A percentile compares a stretch with the other conserved stretches of the same genome.
Evolutionary conservation across 2,113 vertebrate genomes (phyloP).

Genomic region (Ramphastos sulfuratus): DNA sequence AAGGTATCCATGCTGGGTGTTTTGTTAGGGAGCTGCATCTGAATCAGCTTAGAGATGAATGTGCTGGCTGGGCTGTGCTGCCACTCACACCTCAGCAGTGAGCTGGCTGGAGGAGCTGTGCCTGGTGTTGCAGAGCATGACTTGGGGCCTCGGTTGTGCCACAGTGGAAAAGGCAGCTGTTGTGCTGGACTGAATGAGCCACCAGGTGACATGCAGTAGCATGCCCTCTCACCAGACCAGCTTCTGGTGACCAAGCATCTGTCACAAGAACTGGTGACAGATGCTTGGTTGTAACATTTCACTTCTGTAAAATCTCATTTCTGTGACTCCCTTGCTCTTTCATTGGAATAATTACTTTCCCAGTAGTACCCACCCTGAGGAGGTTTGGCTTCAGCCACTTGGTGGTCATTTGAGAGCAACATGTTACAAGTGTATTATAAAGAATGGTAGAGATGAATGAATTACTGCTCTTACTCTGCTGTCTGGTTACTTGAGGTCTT

Average conservation of each 20-base stretch:
- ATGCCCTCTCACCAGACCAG: neutral
- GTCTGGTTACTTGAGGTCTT: neutral
- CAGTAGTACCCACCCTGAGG: neutral
- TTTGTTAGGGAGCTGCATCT: neutral
- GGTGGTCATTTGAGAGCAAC: neutral
- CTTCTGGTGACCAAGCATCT: neutral
- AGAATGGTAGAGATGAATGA: neutral
- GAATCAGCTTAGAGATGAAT: neutral
- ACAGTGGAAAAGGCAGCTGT: neutral
- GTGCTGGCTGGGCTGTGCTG: rapidly evolving
- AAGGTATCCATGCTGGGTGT: rapidly evolving
- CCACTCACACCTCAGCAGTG: neutral
- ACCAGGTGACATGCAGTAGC: neutral
- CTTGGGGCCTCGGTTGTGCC: rapidly evolving
- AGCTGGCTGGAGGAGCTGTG: neutral
- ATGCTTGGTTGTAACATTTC: neutral
- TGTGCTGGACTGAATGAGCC: neutral
- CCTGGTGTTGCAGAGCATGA: neutral
- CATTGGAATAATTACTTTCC: neutral
- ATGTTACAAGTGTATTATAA: neutral
- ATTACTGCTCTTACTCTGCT: neutral
- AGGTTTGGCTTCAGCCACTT: neutral
- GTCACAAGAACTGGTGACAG: neutral
- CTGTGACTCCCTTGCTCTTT: neutral
- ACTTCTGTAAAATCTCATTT: neutral